Evolutionary conservation across 1,140 invertebrate species (phyloP).

Genomic region (Trichomalopsis sarcophagae): DNA sequence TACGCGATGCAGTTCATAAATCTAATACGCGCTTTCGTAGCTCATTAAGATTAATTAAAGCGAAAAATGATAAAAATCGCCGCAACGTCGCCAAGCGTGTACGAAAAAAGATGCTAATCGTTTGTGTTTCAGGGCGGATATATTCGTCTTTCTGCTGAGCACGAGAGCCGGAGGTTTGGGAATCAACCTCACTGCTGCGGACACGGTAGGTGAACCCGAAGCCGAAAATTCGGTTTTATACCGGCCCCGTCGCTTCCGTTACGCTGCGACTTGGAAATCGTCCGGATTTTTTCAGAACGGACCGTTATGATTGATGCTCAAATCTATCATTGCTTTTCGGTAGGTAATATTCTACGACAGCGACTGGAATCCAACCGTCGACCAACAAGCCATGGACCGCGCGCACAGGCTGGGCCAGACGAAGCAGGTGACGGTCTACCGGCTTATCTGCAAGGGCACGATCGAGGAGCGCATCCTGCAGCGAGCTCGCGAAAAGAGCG

Average conservation of each 20-base stretch:
- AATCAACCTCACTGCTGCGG: constrained; percentile 98
- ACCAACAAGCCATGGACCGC: constrained; percentile 96
- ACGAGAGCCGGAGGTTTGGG: constrained; percentile 97
- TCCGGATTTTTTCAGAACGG: neutral
- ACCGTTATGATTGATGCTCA: neutral
- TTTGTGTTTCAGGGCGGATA: constrained; percentile 81
- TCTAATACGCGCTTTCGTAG: neutral
- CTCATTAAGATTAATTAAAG: neutral
- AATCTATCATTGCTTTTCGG: constrained; percentile 53
- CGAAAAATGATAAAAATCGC: neutral
- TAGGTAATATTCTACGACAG: constrained; percentile 99
- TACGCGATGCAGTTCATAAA: neutral
- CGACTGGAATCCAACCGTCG: constrained; percentile 99
- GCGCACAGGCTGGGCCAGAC: constrained; percentile 92
- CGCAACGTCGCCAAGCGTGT: neutral
- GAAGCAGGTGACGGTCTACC: constrained; percentile 94
- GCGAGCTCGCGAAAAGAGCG: constrained; percentile 91
- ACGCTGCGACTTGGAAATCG: neutral
- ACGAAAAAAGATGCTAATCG: constrained; percentile 41
- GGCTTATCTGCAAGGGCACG: constrained; percentile 93
- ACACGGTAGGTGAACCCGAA: constrained; percentile 84
- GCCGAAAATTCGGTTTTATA: constrained; percentile 32
- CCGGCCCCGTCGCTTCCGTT: neutral
- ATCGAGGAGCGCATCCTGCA: constrained; percentile 94
- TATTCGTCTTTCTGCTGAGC: constrained; percentile 97